phyloP scores from a whole-genome alignment of 2,888 invertebrate genomes.

The Pandemis corylana region DNA sequence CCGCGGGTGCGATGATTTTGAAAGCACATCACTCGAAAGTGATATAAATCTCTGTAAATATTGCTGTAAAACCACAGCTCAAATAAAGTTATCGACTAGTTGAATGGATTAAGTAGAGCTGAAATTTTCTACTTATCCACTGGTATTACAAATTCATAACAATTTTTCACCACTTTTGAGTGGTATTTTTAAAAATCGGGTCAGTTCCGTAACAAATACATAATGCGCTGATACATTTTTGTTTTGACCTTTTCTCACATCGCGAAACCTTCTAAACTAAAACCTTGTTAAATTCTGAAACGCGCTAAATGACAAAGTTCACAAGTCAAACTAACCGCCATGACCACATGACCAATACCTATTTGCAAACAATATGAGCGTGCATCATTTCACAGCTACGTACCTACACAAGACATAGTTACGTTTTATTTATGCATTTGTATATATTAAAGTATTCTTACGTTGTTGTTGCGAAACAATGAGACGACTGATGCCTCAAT shows the following conservation, averaged over 20 bases:
- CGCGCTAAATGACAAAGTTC: conserved; percentile 15
- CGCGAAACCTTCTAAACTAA: background rate
- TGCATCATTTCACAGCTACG: conserved; percentile 34
- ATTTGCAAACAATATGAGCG: conserved; percentile 37
- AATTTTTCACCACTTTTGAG: background rate
- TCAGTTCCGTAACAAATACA: no score
- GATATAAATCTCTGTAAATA: no score
- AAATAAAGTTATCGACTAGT: no score
- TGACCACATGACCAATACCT: conserved; percentile 16
- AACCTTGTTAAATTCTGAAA: background rate
- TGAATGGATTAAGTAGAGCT: no score
- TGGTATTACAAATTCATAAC: background rate
- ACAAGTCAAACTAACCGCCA: conserved; percentile 19
- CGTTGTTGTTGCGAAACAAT: conserved; percentile 38
- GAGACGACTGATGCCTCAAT: conserved; percentile 22
- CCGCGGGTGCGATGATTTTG: no score
- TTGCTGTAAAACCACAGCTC: no score
- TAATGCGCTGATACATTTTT: no score
- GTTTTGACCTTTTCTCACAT: background rate
- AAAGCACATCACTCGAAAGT: no score
- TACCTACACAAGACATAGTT: background rate
- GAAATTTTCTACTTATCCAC: no score
- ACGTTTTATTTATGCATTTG: conserved; percentile 33
- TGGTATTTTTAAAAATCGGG: background rate
- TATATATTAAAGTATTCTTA: conserved; percentile 40